Base-by-base conservation (phyloP, 2,797 vertebrate species). In the Micropoecilia bifurca region DNA sequence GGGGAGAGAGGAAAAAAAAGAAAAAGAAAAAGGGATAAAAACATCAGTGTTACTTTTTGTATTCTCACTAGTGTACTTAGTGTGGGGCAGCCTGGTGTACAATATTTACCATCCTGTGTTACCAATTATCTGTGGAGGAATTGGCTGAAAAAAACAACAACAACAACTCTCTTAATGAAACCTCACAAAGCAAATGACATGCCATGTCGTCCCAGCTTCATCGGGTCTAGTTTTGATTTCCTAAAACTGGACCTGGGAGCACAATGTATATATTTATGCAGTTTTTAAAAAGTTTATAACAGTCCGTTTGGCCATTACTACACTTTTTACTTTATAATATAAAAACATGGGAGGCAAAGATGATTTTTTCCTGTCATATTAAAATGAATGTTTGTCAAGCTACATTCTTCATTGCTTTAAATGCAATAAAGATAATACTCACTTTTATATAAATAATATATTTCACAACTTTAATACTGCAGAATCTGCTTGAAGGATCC, bases 361-460 rank as follows among this genome's bases (percentile, higher is more conserved):
- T 92, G 94, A 97, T 96, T 98, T 98, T 98, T 96, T 96, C 50
- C 95, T 97, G 98, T 99, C 98, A 99, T 99, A 96, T 99, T 99
- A 99, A 99, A 98, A 99, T 97, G 98, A 99, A 99, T 99, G 98
- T 99, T 99, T 99, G 98, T 99, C 98, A 97, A 97, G 98, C 98
- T 99, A 99, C 97, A 98, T 99, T 99, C 98, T 99, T 99, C 99
- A 99, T 99, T 99, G 99, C 99, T 99, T 99, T 99, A 98, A 99
- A 99, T 99, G 98, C 99, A 99, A 99, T 99, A 99, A 99, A 99
- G 98, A 98, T 99, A 99, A 99, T 99, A 99, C 97, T 98, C 99
- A 99, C 98, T 99, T 99, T 99, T 99, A 98, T 99, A 99, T 99
- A 98, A 99, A 99, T 99, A 99, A 99, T 99, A 99, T 99, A 99